These are phyloP conservation scores for Sebastiscus tertius DNA, from an alignment of 2,797 vertebrate species.

Conservation along the genomic window DNA sequence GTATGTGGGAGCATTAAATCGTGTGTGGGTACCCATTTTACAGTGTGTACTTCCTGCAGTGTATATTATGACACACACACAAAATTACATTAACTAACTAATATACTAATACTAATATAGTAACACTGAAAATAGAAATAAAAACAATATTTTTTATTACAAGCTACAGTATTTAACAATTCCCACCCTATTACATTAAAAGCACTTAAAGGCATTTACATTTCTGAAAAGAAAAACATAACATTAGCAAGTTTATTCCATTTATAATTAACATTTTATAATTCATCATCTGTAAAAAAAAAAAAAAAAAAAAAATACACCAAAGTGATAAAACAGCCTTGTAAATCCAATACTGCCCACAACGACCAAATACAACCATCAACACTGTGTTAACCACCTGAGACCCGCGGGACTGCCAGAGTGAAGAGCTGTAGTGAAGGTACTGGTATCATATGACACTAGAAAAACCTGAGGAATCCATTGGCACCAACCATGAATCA, in stretches of 20 bases:
- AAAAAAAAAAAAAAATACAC: too few relatives aligned
- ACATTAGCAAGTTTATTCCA: not conserved
- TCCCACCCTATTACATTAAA: not conserved
- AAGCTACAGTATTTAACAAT: not conserved
- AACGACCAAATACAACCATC: not conserved
- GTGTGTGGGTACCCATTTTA: not conserved
- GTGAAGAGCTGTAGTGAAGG: too few relatives aligned
- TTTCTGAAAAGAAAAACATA: not conserved
- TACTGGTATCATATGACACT: too few relatives aligned
- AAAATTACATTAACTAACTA: too few relatives aligned
- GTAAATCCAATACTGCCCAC: not conserved
- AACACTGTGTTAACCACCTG: not conserved
- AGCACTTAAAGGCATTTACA: not conserved
- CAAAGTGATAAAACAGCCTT: not conserved
- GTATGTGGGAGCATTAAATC: not conserved
- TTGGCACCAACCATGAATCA: too few relatives aligned
- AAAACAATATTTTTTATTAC: not conserved
- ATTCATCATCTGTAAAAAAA: not conserved
- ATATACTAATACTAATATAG: not conserved
- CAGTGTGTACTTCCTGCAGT: not conserved
- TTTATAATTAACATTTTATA: not conserved
- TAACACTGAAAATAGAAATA: not conserved
- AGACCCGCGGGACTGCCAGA: too few relatives aligned
- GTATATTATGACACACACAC: too few relatives aligned
- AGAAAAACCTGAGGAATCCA: rapidly evolving